Evolutionary conservation across 2,797 vertebrate species (phyloP).

Genomic region (Furcifer pardalis): DNA sequence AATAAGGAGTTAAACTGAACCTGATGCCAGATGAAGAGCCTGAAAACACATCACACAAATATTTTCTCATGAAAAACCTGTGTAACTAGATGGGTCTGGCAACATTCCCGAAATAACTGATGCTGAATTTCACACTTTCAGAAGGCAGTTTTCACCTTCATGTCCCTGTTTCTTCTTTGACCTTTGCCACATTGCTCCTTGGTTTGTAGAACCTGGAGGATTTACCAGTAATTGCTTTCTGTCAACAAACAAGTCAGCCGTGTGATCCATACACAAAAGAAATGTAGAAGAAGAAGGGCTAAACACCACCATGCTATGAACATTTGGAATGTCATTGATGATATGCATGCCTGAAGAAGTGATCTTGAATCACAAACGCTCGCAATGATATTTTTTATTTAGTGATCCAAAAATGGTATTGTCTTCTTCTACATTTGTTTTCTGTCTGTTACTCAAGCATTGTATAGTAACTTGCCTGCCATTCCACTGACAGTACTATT

Average conservation of each 20-base stretch:
- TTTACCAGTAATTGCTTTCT: too few relatives aligned
- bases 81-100: not conserved
- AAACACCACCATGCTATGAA: too few relatives aligned
- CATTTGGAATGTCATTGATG: too few relatives aligned
- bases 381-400: too few relatives aligned
- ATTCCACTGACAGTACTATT: not conserved
- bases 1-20: not conserved
- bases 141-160: not conserved
- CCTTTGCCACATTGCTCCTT: not conserved
- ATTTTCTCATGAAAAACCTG: not conserved
- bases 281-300: too few relatives aligned
- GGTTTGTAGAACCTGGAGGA: not conserved
- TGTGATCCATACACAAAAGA: too few relatives aligned
- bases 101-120: not conserved
- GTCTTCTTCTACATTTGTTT: too few relatives aligned
- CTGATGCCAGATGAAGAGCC: not conserved
- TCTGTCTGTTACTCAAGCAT: not conserved
- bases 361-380: too few relatives aligned
- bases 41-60: not conserved
- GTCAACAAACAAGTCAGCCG: too few relatives aligned
- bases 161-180: not conserved
- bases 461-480: not conserved
- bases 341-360: too few relatives aligned
- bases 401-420: too few relatives aligned
- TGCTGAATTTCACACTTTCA: not conserved